phyloP scores from a whole-genome alignment of 2,113 vertebrate genomes.

The Archocentrus centrarchus region DNA sequence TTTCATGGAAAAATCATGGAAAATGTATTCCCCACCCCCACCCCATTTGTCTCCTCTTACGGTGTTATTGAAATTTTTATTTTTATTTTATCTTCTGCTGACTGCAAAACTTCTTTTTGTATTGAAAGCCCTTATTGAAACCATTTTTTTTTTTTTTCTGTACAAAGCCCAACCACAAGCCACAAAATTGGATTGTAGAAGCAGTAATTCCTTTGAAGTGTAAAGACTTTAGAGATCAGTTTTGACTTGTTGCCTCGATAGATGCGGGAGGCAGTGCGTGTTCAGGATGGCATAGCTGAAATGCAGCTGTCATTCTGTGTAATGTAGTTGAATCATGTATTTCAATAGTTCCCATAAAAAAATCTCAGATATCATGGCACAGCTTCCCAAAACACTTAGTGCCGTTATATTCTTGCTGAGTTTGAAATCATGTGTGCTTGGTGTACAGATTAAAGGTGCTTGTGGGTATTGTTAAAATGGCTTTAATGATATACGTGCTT shows the following conservation, averaged over 20 bases:
- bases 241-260: conserved; percentile 40
- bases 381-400: not conserved
- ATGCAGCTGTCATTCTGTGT: not conserved
- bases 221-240: conserved; percentile 34
- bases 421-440: conserved; percentile 15
- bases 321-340: conserved; percentile 13
- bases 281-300: conserved; percentile 13
- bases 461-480: conserved; percentile 18
- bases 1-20: conserved; percentile 23
- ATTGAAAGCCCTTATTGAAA: conserved; percentile 1
- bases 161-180: conserved; percentile 15
- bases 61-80: conserved; percentile 35
- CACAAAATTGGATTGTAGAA: conserved; percentile 43
- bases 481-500: conserved; percentile 40
- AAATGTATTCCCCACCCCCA: conserved; percentile 19
- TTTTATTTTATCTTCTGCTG: conserved; percentile 54
- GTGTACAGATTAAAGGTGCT: not conserved
- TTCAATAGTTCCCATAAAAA: not conserved
- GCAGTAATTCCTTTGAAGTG: conserved; percentile 45
- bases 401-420: not conserved
- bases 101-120: conserved; percentile 31
- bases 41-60: conserved; percentile 37
- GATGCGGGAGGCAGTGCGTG: not conserved
- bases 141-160: conserved; percentile 16
- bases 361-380: not conserved